Evolutionary conservation across 1,140 invertebrate species (phyloP).

Genomic region (Apis dorsata): DNA sequence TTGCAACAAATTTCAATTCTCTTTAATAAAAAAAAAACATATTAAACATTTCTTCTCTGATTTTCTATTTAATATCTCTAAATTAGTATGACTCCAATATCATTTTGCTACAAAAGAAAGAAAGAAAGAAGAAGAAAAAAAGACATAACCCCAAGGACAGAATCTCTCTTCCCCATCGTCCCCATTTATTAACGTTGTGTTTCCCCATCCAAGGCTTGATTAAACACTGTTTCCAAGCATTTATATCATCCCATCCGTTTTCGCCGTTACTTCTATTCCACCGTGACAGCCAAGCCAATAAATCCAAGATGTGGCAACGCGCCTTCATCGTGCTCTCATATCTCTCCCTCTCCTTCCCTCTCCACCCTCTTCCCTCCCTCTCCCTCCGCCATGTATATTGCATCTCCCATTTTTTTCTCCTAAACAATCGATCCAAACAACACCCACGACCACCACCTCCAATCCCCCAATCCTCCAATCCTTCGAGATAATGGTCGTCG

Average conservation of each 20-base stretch:
- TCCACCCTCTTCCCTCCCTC: no score
- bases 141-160: no score
- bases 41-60: no score
- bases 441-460: not conserved
- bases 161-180: not conserved
- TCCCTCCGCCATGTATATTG: not conserved
- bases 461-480: no score
- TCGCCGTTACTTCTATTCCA: slow-evolving; percentile 1
- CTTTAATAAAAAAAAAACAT: no score
- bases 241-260: slow-evolving; percentile 3
- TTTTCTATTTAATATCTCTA: no score
- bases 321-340: slow-evolving; percentile 4
- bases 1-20: no score
- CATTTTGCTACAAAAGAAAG: no score
- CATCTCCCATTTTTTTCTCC: not conserved
- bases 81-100: no score
- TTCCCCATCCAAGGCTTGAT: not conserved
- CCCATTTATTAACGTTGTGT: not conserved
- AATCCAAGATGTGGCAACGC: slow-evolving; percentile 1
- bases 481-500: no score
- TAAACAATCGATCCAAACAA: not conserved
- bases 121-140: no score
- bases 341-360: not conserved
- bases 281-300: slow-evolving; percentile 8
- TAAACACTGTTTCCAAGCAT: slow-evolving; percentile 5